These are phyloP conservation scores for Baccha elongata DNA, from an alignment of 2,888 invertebrate genomes.

Conservation along the genomic window DNA sequence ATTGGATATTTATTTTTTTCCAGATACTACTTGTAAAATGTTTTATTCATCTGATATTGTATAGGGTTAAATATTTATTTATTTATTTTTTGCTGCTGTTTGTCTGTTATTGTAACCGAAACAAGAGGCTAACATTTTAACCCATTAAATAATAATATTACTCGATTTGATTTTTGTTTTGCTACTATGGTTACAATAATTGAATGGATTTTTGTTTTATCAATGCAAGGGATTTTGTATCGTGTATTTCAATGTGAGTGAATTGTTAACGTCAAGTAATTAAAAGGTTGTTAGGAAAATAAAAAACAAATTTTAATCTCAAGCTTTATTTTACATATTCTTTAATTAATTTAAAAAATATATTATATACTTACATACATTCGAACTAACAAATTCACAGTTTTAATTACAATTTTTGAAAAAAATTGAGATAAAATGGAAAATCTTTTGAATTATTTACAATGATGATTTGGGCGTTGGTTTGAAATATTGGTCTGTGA, in stretches of 20 bases:
- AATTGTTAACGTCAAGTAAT: background rate
- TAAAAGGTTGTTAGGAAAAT: too few relatives aligned
- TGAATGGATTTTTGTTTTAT: conserved; percentile 44
- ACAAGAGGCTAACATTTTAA: conserved; percentile 23
- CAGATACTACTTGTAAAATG: conserved; percentile 31
- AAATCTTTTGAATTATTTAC: too few relatives aligned
- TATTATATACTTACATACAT: too few relatives aligned
- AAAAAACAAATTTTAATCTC: too few relatives aligned
- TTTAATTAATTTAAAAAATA: too few relatives aligned
- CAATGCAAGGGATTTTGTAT: conserved; percentile 32
- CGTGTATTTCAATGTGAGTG: conserved; percentile 15
- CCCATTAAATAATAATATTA: conserved; percentile 56
- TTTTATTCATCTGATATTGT: conserved; percentile 53
- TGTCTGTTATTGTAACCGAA: conserved; percentile 28
- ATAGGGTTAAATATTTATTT: conserved; percentile 60
- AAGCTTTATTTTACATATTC: too few relatives aligned
- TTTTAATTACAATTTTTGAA: too few relatives aligned
- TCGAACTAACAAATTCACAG: too few relatives aligned
- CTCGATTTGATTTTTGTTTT: conserved; percentile 44
- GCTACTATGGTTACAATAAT: conserved; percentile 46
- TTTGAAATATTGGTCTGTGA: too few relatives aligned
- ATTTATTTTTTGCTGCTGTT: conserved; percentile 35
- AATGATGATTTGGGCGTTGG: too few relatives aligned
- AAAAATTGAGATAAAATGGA: too few relatives aligned
- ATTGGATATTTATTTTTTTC: conserved; percentile 16